Evolutionary conservation across 2,113 vertebrate species (phyloP), one percentile per base, ranked within the genome.

Genomic region (Leptocoma aspasia): DNA sequence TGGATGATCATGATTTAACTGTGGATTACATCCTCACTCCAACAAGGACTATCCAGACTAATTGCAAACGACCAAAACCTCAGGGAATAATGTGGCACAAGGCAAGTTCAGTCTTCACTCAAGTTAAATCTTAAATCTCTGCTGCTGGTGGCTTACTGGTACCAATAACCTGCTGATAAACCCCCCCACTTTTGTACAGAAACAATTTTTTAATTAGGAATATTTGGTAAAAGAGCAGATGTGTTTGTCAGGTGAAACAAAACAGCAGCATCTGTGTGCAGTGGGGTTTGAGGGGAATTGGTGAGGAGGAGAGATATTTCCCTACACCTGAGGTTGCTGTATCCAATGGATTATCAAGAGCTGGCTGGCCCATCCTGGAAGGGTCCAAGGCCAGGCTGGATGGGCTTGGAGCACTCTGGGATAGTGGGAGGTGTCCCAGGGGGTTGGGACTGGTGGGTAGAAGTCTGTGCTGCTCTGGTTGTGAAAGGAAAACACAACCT

Each of bases 21-120:
- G 99, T 99, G 66, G 99, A 99, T 97, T 99, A 98, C 81, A 99
- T 99, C 83, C 98, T 99, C 59, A 99, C 99, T 12, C 99, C 99
- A 6, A 99, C 98, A 18, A 98, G 98, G 95, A 96, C 98, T 37
- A 98, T 99, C 77, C 79, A 97, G 85, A 99, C 99, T 1, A 61
- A 98, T 1, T 99, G 99, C 85, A 86, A 70, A 80, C 85, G 96
- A 22, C 98, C 98, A 0, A 99, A 98, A 77, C 99, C 99, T 54
- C 76, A 68, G 9, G 99, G 98, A 50, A 98, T 99, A 92, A 94
- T 97, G 18, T 99, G 99, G 99, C 97, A 97, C 28, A 99, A 99
- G 99, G 99, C 99, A 97, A 94, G 96, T 95, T 53, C 5, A 14
- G 1, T 18, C 60, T 66, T 26, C 4, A 42, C 47, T 31, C n/a